These are phyloP conservation scores for Cephus pygmeus DNA, from an alignment of 2,888 invertebrate genomes.

Conservation along the genomic window DNA sequence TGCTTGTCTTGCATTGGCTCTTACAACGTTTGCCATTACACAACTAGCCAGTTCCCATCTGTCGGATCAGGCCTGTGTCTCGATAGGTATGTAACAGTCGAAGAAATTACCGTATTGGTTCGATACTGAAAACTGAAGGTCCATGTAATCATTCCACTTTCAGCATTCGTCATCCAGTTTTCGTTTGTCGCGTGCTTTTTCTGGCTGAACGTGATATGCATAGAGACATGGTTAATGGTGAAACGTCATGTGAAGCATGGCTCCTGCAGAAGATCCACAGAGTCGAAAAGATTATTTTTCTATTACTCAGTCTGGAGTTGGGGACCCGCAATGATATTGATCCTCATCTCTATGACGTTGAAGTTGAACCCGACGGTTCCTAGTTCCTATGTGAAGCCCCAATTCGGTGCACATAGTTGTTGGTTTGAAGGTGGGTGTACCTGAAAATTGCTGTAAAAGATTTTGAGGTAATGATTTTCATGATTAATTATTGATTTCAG, in stretches of 20 bases:
- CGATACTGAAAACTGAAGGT: not conserved
- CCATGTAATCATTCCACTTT: slow-evolving; percentile 47
- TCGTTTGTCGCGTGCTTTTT: slow-evolving; percentile 76
- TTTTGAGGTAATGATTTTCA: slow-evolving; percentile 13
- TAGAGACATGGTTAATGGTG: slow-evolving; percentile 73
- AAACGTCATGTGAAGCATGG: slow-evolving; percentile 44
- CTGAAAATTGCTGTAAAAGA: not conserved
- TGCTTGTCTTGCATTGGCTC: slow-evolving; percentile 70
- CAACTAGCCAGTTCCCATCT: slow-evolving; percentile 70
- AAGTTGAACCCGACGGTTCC: slow-evolving; percentile 73
- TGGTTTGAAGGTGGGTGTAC: slow-evolving; percentile 73
- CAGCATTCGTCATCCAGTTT: slow-evolving; percentile 76
- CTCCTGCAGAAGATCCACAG: slow-evolving; percentile 22
- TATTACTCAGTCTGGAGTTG: slow-evolving; percentile 73
- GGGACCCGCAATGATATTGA: slow-evolving; percentile 68
- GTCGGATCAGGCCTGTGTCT: slow-evolving; percentile 66
- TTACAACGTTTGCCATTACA: slow-evolving; percentile 69
- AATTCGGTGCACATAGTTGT: slow-evolving; percentile 71
- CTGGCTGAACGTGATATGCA: slow-evolving; percentile 77
- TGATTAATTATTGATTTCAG: slow-evolving; percentile 56
- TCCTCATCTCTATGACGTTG: slow-evolving; percentile 71
- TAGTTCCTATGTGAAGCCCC: slow-evolving; percentile 71
- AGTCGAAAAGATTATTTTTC: slow-evolving; percentile 60
- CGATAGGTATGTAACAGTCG: slow-evolving; percentile 50
- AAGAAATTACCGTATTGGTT: not conserved